Percentiles rank a stretch among this genome's conserved stretches.
These are phyloP conservation scores for Papio anubis DNA, from an alignment of 2,113 vertebrate genomes.

Conservation along the genomic window DNA sequence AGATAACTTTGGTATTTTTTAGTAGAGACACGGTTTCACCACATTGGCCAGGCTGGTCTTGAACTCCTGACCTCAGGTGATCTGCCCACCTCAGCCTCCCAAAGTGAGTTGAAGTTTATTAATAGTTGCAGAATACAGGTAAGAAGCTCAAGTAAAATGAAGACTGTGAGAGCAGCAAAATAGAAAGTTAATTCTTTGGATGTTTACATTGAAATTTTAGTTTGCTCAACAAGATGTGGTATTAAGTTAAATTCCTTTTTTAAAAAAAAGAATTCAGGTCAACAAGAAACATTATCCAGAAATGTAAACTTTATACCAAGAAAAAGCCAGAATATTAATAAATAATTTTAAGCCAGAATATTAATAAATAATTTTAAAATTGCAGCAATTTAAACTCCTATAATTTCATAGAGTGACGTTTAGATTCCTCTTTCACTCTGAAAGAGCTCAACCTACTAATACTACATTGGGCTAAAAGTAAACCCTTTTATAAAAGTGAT, in stretches of 20 bases:
- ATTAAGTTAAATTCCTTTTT: not conserved
- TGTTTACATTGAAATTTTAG: not conserved
- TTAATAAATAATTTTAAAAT: constrained; percentile 4
- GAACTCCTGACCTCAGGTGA: no score
- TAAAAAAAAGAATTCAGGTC: not conserved
- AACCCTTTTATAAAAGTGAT: not conserved
- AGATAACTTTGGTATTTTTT: no score
- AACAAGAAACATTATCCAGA: not conserved
- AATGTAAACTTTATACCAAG: not conserved
- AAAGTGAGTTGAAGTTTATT: not conserved
- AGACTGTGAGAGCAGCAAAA: not conserved
- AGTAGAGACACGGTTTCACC: no score
- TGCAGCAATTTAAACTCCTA: not conserved
- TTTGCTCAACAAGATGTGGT: not conserved
- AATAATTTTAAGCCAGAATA: not conserved
- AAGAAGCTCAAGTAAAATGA: not conserved
- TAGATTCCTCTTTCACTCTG: not conserved
- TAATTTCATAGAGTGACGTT: not conserved
- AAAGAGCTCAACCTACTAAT: not conserved
- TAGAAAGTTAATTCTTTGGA: not conserved
- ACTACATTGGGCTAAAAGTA: not conserved
- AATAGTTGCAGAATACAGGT: not conserved
- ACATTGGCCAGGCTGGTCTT: no score
- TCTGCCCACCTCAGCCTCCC: no score
- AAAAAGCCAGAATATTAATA: not conserved